A percentile compares a stretch with the other conserved stretches of the same genome.
Evolutionary conservation across 2,888 invertebrate species (phyloP).

Genomic region (Netelia inedita): DNA sequence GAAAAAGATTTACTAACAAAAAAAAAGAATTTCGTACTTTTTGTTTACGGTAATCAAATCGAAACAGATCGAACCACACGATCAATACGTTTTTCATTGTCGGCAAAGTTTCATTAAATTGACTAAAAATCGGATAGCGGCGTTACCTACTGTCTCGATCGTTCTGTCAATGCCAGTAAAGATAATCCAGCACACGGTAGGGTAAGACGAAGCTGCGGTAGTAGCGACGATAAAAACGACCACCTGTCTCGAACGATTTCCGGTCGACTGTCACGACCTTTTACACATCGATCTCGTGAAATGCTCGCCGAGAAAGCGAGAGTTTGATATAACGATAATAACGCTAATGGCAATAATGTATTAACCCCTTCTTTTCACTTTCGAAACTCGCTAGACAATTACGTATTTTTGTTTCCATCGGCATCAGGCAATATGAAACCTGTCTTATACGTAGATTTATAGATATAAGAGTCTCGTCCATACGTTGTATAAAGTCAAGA

Average conservation of each 20-base stretch:
- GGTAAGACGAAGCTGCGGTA: slow-evolving; percentile 1
- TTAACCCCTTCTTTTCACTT: slow-evolving; percentile 1
- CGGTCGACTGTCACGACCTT: slow-evolving; percentile 38
- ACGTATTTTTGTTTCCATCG: neutral
- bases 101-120: slow-evolving; percentile 67
- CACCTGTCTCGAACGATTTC: slow-evolving; percentile 36
- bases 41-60: neutral
- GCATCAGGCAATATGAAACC: no score
- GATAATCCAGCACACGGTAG: slow-evolving; percentile 56
- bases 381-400: slow-evolving; percentile 17
- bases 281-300: slow-evolving; percentile 9
- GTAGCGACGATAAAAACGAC: slow-evolving; percentile 5
- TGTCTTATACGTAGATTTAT: no score
- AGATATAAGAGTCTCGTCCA: neutral
- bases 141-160: slow-evolving; percentile 57
- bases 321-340: slow-evolving; percentile 17
- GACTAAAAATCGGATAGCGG: slow-evolving; percentile 46
- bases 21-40: no score
- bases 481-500: neutral
- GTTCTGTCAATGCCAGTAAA: slow-evolving; percentile 61
- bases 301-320: slow-evolving; percentile 54
- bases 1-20: no score
- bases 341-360: neutral
- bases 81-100: slow-evolving; percentile 62
- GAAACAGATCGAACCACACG: slow-evolving; percentile 50